A percentile compares a stretch with the other conserved stretches of the same genome.
Evolutionary conservation across 2,113 vertebrate genomes (phyloP).

Genomic region (Cyprinodon variegatus): DNA sequence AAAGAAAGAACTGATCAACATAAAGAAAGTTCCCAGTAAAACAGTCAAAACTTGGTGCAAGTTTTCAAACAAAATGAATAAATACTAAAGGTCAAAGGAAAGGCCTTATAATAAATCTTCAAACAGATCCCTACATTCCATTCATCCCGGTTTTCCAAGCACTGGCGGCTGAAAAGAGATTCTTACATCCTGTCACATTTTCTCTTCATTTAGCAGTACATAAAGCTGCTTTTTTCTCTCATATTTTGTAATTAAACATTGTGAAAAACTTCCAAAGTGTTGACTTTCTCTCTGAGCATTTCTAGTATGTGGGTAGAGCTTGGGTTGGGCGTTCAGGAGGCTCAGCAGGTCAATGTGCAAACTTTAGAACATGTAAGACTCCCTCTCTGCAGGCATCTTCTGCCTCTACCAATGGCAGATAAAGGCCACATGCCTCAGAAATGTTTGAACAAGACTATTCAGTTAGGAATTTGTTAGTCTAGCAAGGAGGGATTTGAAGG

Average conservation of each 20-base stretch:
- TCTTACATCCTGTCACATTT: background rate
- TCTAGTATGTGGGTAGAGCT: background rate
- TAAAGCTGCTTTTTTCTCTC: slow-evolving; percentile 28
- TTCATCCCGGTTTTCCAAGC: background rate
- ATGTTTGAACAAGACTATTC: background rate
- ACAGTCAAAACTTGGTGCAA: background rate
- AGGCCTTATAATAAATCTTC: background rate
- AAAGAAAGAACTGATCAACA: slow-evolving; percentile 87
- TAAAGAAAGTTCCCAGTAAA: background rate
- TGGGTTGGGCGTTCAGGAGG: background rate
- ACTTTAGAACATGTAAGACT: background rate
- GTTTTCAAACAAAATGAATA: background rate
- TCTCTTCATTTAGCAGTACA: slow-evolving; percentile 32
- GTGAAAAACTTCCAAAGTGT: slow-evolving; percentile 24
- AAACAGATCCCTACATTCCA: slow-evolving; percentile 41
- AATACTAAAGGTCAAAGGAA: background rate
- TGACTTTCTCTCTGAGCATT: slow-evolving; percentile 2
- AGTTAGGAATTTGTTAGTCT: background rate
- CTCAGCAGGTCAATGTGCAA: background rate
- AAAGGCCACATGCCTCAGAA: background rate
- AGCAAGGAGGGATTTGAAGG: background rate
- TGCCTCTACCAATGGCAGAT: background rate
- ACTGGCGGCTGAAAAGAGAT: slow-evolving; percentile 43
- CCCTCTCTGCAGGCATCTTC: background rate
- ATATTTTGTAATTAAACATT: slow-evolving; percentile 75